A percentile compares a stretch with the other conserved stretches of the same genome.
Conservation (phyloP, 2,888 invertebrate genomes). For the Sympetrum striolatum region DNA sequence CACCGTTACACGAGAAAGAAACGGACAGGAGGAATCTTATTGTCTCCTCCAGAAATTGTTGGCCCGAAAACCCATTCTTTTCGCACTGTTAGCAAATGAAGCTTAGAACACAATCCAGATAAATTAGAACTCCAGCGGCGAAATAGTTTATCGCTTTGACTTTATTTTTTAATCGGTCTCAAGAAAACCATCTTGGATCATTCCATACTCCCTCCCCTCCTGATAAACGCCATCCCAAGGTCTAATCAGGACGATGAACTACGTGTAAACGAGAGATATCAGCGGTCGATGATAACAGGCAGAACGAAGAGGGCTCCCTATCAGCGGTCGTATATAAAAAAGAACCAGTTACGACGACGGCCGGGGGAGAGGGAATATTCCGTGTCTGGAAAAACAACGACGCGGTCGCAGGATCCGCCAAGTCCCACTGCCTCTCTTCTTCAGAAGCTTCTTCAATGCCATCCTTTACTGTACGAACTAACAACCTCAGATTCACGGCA, state of each 20-base stretch:
- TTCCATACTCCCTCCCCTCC: not conserved
- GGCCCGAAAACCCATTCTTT: no score
- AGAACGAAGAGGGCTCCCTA: not conserved
- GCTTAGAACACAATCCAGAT: no score
- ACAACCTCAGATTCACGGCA: no score
- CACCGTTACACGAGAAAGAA: no score
- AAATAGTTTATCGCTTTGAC: no score
- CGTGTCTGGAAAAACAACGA: not conserved
- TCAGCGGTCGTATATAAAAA: not conserved
- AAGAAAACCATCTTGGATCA: not conserved
- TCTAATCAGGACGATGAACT: slow-evolving; percentile 35
- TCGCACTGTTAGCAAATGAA: no score
- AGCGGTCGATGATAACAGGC: not conserved
- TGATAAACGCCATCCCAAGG: not conserved
- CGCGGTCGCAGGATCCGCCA: not conserved
- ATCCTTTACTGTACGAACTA: no score
- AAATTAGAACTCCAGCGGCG: no score
- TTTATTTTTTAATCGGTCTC: not conserved
- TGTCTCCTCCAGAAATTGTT: no score
- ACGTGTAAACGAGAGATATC: not conserved
- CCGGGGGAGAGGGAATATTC: not conserved
- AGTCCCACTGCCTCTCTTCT: not conserved
- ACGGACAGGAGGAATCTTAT: no score
- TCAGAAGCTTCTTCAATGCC: no score
- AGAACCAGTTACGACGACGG: not conserved